Evolutionary conservation across 2,888 invertebrate species (phyloP).

Genomic region (Eupithecia exiguata): DNA sequence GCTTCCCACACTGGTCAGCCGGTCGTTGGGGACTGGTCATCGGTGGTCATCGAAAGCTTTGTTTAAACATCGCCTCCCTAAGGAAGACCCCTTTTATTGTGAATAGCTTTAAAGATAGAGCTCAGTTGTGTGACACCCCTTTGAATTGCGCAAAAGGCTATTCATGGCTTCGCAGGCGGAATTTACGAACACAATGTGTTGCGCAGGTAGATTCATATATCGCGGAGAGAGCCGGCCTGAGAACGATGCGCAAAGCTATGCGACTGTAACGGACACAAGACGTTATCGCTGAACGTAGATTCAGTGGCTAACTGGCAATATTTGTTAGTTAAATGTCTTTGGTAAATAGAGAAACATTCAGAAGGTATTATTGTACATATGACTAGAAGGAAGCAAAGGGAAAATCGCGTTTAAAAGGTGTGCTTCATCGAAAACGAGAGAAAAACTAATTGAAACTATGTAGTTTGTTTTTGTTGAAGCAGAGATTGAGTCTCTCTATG

Average conservation of each 20-base stretch:
- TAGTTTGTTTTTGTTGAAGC: conserved; percentile 17
- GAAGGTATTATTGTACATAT: not conserved
- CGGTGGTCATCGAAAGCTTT: conserved; percentile 77
- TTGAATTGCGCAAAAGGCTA: conserved; percentile 66
- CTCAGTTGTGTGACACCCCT: conserved; percentile 69
- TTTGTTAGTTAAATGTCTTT: not conserved
- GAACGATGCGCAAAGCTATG: conserved; percentile 40
- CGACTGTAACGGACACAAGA: conserved; percentile 38
- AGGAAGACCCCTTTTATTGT: conserved; percentile 70
- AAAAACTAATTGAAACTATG: conserved; percentile 13
- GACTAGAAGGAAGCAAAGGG: not conserved
- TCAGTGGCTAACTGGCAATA: conserved; percentile 17
- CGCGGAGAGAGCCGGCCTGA: conserved; percentile 41
- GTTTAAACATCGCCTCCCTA: conserved; percentile 68
- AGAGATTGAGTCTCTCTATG: conserved; percentile 26
- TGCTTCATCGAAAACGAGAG: not conserved
- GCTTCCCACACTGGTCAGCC: conserved; percentile 81
- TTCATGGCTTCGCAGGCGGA: conserved; percentile 50
- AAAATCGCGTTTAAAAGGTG: not conserved
- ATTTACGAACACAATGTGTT: conserved; percentile 19
- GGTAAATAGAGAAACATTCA: not conserved
- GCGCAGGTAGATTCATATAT: conserved; percentile 38
- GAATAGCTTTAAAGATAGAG: conserved; percentile 65
- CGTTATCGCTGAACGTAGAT: conserved; percentile 40
- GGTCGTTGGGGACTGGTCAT: conserved; percentile 71